Evolutionary conservation across 2,797 vertebrate species (phyloP).

Genomic region (Ambastaia sidthimunki): DNA sequence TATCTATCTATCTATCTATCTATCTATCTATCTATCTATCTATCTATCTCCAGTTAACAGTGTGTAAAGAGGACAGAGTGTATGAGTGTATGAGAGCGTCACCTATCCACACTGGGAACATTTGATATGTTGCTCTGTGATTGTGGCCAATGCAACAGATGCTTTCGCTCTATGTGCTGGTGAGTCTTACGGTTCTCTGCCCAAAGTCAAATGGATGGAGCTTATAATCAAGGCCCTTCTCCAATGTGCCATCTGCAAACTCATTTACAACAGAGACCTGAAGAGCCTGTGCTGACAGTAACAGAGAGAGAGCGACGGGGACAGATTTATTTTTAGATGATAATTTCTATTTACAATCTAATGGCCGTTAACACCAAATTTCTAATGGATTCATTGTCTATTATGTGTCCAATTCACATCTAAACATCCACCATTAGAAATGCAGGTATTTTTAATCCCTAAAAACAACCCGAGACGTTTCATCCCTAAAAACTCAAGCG

Average conservation of each 20-base stretch:
- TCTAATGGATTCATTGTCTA: background rate
- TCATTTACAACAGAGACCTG: constrained; percentile 23
- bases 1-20: no score
- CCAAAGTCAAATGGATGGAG: constrained; percentile 60
- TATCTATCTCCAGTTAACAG: no score
- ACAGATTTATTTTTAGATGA: background rate
- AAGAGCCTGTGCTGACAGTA: background rate
- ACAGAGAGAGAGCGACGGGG: background rate
- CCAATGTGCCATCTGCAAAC: constrained; percentile 46
- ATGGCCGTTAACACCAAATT: background rate
- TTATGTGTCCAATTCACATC: background rate
- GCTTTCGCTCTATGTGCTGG: constrained; percentile 57
- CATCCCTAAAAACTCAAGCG: background rate
- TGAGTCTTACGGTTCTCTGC: constrained; percentile 50
- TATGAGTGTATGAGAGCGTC: background rate
- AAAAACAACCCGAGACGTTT: constrained; percentile 7
- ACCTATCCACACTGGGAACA: background rate
- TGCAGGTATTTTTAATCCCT: background rate
- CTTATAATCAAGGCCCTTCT: constrained; percentile 51
- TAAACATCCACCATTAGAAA: constrained; percentile 11
- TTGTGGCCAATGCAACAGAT: constrained; percentile 60
- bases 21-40: no score
- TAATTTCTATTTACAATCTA: background rate
- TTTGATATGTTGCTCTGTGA: constrained; percentile 44
- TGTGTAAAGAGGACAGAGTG: constrained; percentile 24